A percentile compares a stretch with the other conserved stretches of the same genome.
Conservation (phyloP, 2,797 vertebrate species). For the Phataginus tricuspis region DNA sequence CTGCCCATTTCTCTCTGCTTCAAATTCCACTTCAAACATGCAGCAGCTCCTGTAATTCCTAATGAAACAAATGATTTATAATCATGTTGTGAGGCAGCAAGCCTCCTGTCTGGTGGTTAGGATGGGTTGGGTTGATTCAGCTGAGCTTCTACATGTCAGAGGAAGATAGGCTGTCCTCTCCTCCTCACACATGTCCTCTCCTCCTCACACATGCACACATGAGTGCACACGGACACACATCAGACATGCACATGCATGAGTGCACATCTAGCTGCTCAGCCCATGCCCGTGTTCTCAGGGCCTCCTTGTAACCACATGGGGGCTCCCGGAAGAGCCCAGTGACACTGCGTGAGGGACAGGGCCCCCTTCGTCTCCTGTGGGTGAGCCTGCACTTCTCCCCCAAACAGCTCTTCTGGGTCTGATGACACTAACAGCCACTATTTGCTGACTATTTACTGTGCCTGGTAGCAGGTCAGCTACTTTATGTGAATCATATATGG, state of each 20-base stretch:
- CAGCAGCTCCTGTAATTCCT: slow-evolving; percentile 48
- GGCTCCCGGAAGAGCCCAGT: background rate
- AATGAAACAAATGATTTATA: slow-evolving; percentile 65
- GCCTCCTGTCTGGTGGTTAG: background rate
- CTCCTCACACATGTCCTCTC: background rate
- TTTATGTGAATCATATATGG: background rate
- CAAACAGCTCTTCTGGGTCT: background rate
- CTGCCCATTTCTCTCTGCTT: slow-evolving; percentile 71
- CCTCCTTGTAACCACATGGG: background rate
- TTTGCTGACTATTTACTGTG: no score
- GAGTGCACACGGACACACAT: fast-evolving
- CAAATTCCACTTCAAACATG: slow-evolving; percentile 66
- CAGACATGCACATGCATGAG: background rate
- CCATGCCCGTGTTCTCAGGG: background rate
- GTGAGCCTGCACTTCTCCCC: background rate
- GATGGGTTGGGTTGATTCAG: background rate
- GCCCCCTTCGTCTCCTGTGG: background rate
- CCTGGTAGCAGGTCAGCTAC: background rate
- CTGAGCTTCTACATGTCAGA: background rate
- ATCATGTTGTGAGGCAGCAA: slow-evolving; percentile 15
- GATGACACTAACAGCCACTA: background rate
- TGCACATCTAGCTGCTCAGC: no score
- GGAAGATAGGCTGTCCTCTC: background rate
- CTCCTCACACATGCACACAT: fast-evolving
- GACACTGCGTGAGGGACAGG: background rate